A percentile compares a stretch with the other conserved stretches of the same genome.
Conservation (phyloP, 2,888 invertebrate species). For the Drosophila villosipedis region DNA sequence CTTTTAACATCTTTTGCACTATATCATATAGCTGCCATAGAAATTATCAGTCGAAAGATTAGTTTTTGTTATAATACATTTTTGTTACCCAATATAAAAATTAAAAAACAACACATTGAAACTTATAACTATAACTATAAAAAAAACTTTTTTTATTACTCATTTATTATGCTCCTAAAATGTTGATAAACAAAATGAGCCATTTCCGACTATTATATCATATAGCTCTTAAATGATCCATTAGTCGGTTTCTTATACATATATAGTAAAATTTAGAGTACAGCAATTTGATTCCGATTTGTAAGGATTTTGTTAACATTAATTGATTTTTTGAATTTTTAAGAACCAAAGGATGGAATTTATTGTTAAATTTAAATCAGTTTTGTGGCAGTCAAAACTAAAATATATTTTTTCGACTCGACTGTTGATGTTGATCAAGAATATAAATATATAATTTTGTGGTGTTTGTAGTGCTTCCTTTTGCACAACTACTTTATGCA, state of each 20-base stretch:
- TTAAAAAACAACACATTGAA: no score
- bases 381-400: no score
- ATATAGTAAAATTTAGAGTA: background rate
- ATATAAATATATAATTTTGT: background rate
- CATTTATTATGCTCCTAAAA: background rate
- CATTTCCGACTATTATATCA: background rate
- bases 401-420: background rate
- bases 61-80: background rate
- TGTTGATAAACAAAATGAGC: rapidly evolving
- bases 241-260: background rate
- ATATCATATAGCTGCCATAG: background rate
- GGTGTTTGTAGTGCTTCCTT: no score
- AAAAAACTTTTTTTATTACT: background rate
- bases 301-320: background rate
- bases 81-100: background rate
- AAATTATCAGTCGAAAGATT: background rate
- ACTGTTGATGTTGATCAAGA: background rate
- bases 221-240: background rate
- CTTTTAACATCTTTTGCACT: background rate
- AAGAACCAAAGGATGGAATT: background rate
- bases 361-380: background rate
- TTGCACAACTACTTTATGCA: no score
- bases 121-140: no score
- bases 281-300: no score
- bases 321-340: background rate